These are phyloP conservation scores for Meandrusa payeni DNA, from an alignment of 2,888 invertebrate species.

Conservation along the genomic window DNA sequence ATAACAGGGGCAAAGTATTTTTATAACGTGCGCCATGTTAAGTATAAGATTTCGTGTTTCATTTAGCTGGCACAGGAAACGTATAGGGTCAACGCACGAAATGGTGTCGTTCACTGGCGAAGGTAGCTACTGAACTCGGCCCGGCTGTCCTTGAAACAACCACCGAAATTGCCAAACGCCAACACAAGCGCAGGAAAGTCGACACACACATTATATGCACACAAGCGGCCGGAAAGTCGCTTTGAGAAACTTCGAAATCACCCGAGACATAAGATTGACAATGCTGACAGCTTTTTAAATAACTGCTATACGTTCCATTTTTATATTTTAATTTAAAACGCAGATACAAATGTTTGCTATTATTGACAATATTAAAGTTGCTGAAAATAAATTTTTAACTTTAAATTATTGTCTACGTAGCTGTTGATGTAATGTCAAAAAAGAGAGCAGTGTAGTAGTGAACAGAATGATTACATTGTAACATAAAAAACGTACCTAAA, in stretches of 20 bases:
- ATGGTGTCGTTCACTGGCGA: constrained; percentile 73
- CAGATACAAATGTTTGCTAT: too few relatives aligned
- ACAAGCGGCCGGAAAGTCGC: constrained; percentile 2
- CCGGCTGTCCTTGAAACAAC: constrained; percentile 72
- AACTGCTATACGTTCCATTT: too few relatives aligned
- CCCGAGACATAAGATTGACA: constrained; percentile 7
- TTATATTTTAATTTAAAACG: too few relatives aligned
- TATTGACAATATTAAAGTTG: too few relatives aligned
- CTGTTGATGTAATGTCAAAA: too few relatives aligned
- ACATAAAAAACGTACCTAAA: neutral
- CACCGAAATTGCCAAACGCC: constrained; percentile 64
- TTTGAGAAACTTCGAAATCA: constrained; percentile 19
- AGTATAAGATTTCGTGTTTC: constrained; percentile 53
- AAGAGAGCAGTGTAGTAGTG: too few relatives aligned
- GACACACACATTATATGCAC: constrained; percentile 26
- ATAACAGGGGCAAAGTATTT: constrained; percentile 37
- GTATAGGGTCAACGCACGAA: constrained; percentile 69
- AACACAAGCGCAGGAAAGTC: constrained; percentile 40
- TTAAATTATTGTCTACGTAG: too few relatives aligned
- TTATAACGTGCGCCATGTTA: constrained; percentile 46
- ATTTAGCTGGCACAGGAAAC: constrained; percentile 67
- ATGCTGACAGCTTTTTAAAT: neutral
- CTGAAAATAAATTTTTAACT: too few relatives aligned
- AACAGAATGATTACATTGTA: neutral
- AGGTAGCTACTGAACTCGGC: constrained; percentile 74